These are phyloP conservation scores for Apaloderma vittatum DNA, from an alignment of 2,113 vertebrate species.

Conservation along the genomic window DNA sequence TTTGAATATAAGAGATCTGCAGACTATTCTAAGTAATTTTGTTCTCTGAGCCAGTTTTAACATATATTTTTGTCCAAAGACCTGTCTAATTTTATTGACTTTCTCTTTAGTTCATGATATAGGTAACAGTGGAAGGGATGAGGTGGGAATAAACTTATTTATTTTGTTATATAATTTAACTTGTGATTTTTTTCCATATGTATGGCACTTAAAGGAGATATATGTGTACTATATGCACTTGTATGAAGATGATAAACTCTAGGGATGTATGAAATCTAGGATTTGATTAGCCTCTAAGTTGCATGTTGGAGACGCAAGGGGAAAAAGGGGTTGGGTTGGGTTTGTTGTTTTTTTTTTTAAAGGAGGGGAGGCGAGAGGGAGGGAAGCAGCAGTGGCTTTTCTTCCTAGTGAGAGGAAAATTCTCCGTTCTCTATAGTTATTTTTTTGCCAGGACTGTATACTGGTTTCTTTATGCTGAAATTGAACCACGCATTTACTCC, in stretches of 20 bases:
- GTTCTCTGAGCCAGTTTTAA: slow-evolving; percentile 79
- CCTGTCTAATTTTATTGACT: slow-evolving; percentile 63
- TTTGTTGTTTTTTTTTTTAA: background rate
- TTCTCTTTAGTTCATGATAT: slow-evolving; percentile 51
- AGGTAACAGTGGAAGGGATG: slow-evolving; percentile 53
- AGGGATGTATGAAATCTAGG: slow-evolving; percentile 50
- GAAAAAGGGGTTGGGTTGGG: background rate
- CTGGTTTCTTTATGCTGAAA: slow-evolving; percentile 13
- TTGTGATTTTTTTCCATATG: slow-evolving; percentile 54
- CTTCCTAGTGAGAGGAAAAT: background rate
- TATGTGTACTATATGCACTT: slow-evolving; percentile 63
- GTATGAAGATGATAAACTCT: slow-evolving; percentile 59
- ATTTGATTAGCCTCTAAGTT: slow-evolving; percentile 52
- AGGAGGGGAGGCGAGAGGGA: background rate
- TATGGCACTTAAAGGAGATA: slow-evolving; percentile 52
- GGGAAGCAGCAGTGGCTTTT: background rate
- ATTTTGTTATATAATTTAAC: slow-evolving; percentile 76
- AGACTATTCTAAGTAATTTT: slow-evolving; percentile 49
- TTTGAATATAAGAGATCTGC: slow-evolving; percentile 57
- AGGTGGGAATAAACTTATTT: slow-evolving; percentile 77
- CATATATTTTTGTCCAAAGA: slow-evolving; percentile 81
- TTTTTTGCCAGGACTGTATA: background rate
- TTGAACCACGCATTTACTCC: background rate
- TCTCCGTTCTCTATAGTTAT: background rate
- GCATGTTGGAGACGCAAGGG: slow-evolving; percentile 51